Conservation (phyloP, 2,797 vertebrate species). For the Anguilla megastoma region DNA sequence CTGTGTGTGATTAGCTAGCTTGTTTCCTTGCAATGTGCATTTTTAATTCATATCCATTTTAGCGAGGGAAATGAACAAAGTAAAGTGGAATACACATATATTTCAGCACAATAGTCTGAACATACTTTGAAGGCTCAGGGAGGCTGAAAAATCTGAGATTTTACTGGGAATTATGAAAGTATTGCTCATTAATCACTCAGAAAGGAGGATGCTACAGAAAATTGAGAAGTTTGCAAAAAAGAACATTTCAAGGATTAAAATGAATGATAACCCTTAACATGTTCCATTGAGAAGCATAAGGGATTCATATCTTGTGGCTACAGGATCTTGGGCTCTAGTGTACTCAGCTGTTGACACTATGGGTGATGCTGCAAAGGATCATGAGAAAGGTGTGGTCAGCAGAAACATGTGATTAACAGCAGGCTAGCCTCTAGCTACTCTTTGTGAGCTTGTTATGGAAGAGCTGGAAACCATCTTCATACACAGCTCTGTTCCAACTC, state of each 20-base stretch:
- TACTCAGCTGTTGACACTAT: neutral
- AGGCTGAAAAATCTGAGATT: neutral
- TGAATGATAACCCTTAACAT: neutral
- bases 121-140: neutral
- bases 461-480: neutral
- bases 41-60: neutral
- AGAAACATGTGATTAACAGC: neutral
- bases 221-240: too few relatives aligned
- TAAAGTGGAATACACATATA: neutral
- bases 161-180: neutral
- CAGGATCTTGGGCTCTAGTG: neutral
- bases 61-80: too few relatives aligned
- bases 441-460: neutral
- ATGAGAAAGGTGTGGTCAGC: neutral
- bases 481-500: neutral
- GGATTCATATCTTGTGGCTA: neutral
- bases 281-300: neutral
- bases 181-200: neutral
- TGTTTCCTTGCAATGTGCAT: neutral
- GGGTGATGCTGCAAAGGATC: neutral
- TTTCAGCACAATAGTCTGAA: neutral
- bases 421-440: neutral
- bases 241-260: too few relatives aligned
- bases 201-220: neutral
- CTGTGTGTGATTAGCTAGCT: neutral